These are phyloP conservation scores for Beaufortia kweichowensis DNA, from an alignment of 2,113 vertebrate genomes.

Conservation along the genomic window DNA sequence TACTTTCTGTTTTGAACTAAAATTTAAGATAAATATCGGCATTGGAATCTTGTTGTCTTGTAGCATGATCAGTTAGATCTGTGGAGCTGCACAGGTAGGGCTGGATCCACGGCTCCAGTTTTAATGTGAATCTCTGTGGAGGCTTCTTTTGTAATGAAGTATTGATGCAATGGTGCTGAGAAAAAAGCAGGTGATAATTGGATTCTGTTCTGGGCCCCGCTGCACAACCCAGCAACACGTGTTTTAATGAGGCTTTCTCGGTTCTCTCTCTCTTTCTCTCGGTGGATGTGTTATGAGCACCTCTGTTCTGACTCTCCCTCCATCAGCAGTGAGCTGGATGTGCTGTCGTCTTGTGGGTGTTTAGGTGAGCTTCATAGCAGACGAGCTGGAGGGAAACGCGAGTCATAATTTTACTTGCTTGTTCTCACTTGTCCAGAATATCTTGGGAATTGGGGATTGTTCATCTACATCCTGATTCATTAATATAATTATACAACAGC, in stretches of 20 bases:
- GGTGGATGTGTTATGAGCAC: constrained; percentile 35
- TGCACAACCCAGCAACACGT: constrained; percentile 55
- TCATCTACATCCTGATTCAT: background rate
- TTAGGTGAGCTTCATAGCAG: constrained; percentile 16
- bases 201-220: constrained; percentile 54
- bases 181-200: constrained; percentile 59
- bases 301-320: constrained; percentile 29
- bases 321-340: constrained; percentile 16
- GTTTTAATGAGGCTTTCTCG: constrained; percentile 55
- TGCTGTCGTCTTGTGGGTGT: background rate
- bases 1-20: background rate
- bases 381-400: background rate
- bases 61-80: no score
- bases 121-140: constrained; percentile 49
- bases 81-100: constrained; percentile 34
- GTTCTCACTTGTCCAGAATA: constrained; percentile 24
- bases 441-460: background rate
- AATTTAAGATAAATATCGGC: no score
- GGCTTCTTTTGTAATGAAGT: constrained; percentile 56
- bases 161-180: constrained; percentile 53
- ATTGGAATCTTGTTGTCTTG: no score
- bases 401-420: constrained; percentile 28
- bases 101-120: constrained; percentile 19
- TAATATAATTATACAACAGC: background rate
- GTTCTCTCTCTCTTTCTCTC: constrained; percentile 32